A percentile compares a stretch with the other conserved stretches of the same genome.
phyloP scores from a whole-genome alignment of 2,797 vertebrate genomes.

The Distichodus sexfasciatus region DNA sequence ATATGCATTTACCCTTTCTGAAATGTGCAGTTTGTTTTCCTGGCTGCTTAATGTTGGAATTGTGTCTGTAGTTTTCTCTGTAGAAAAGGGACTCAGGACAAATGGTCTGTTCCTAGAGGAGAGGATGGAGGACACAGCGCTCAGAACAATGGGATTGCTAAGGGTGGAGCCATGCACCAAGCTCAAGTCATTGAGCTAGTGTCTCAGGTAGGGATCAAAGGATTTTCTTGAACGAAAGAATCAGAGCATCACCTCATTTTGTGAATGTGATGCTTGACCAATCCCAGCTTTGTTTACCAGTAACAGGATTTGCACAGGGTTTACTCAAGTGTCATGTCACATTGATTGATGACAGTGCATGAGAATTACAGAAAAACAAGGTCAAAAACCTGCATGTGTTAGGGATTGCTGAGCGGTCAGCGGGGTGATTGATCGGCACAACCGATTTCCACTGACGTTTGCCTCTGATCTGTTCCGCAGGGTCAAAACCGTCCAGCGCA shows the following conservation, averaged over 20 bases:
- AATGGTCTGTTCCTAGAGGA: constrained; percentile 68
- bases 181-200: constrained; percentile 57
- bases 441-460: constrained; percentile 14
- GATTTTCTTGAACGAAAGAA: too few species aligned
- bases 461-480: constrained; percentile 37
- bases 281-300: too few species aligned
- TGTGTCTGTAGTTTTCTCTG: constrained; percentile 65
- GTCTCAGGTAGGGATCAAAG: constrained; percentile 61
- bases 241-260: too few species aligned
- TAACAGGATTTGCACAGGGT: neutral
- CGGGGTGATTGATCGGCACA: constrained; percentile 15
- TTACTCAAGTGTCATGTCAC: neutral
- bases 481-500: constrained; percentile 46
- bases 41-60: neutral
- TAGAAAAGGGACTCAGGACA: constrained; percentile 68
- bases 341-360: constrained; percentile 4
- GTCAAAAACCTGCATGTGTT: neutral
- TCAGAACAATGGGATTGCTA: constrained; percentile 56
- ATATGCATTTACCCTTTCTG: neutral
- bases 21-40: neutral
- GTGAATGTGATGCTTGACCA: too few species aligned
- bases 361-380: constrained; percentile 8
- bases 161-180: constrained; percentile 46
- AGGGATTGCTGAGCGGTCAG: neutral
- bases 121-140: constrained; percentile 54